phyloP scores from a whole-genome alignment of 2,113 vertebrate species.

The Etia nguti region DNA sequence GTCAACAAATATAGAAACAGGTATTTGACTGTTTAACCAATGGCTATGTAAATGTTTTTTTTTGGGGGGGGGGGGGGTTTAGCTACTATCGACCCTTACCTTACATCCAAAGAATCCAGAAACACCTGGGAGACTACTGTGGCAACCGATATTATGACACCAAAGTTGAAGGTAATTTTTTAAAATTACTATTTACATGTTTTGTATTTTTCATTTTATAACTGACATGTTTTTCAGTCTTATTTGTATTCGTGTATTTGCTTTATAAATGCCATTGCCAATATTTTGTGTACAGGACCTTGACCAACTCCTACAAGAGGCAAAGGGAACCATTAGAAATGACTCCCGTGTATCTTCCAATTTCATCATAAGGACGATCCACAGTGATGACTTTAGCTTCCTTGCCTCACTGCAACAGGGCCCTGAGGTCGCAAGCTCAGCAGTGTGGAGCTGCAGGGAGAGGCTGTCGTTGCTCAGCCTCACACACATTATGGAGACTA shows the following conservation, averaged over 20 bases:
- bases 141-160: constrained; percentile 53
- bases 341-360: constrained; percentile 79
- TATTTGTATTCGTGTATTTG: too few species aligned
- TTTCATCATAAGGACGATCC: constrained; percentile 75
- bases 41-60: background rate
- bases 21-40: background rate
- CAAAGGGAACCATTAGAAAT: constrained; percentile 65
- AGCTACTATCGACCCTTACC: constrained; percentile 58
- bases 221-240: background rate
- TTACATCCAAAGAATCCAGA: constrained; percentile 73
- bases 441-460: constrained; percentile 80
- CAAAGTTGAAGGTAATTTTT: constrained; percentile 69
- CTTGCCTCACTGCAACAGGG: constrained; percentile 66
- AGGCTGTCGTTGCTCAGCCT: constrained; percentile 74
- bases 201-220: background rate
- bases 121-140: constrained; percentile 78
- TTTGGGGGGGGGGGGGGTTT: too few species aligned
- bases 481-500: constrained; percentile 76
- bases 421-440: constrained; percentile 71
- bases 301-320: constrained; percentile 64
- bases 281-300: constrained; percentile 58
- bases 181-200: rapidly evolving
- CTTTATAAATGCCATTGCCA: too few species aligned
- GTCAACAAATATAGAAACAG: background rate
- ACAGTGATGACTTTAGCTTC: constrained; percentile 72